Evolutionary conservation across 2,113 vertebrate species (phyloP).

Genomic region (Gopherus flavomarginatus): DNA sequence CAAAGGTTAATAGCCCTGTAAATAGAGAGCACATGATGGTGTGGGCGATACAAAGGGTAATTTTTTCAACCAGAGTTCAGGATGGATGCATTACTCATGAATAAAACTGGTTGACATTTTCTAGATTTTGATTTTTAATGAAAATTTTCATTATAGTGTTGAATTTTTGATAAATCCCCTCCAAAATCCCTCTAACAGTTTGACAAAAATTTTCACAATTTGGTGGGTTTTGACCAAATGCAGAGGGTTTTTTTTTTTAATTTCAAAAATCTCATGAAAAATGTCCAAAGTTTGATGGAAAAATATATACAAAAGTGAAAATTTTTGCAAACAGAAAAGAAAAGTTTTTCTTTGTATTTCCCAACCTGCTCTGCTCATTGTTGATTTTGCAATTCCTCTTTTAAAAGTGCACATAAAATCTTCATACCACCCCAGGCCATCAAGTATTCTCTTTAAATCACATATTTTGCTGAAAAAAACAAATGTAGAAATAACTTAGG

Average conservation of each 20-base stretch:
- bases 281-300: neutral
- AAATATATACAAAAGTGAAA: neutral
- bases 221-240: neutral
- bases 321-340: neutral
- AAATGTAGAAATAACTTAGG: neutral
- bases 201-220: neutral
- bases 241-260: neutral
- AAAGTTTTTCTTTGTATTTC: neutral
- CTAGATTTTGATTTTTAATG: neutral
- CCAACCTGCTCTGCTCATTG: neutral
- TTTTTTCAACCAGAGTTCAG: neutral
- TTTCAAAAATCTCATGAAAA: neutral
- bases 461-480: neutral
- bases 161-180: neutral
- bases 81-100: neutral
- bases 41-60: neutral
- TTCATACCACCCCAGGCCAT: neutral
- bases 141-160: neutral
- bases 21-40: neutral
- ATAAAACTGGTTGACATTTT: neutral
- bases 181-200: neutral
- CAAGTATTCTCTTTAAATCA: neutral
- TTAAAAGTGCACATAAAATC: neutral
- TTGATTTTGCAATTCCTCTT: neutral
- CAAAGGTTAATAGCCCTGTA: neutral